Percentiles rank a stretch among this genome's conserved stretches.
phyloP scores from a whole-genome alignment of 1,140 invertebrate genomes.

The Babylonia areolata region DNA sequence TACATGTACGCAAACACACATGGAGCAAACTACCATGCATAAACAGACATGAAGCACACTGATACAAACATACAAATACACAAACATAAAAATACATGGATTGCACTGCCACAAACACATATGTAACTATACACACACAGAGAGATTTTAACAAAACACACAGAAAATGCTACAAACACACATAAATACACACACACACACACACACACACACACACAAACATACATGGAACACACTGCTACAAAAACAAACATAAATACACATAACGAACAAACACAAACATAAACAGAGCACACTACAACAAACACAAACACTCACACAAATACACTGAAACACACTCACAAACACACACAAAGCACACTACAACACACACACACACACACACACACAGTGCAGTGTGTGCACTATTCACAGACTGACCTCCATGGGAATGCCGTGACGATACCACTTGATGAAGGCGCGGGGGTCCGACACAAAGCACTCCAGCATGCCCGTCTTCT shows the following conservation, averaged over 20 bases:
- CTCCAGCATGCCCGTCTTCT: constrained; percentile 93
- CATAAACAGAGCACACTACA: not conserved
- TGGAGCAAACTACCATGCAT: no score
- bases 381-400: no score
- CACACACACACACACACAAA: not conserved
- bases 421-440: constrained; percentile 82
- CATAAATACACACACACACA: constrained; percentile 5
- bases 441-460: constrained; percentile 95
- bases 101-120: no score
- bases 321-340: not conserved
- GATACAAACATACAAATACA: no score
- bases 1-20: no score
- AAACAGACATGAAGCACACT: no score
- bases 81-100: no score
- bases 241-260: not conserved
- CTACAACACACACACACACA: not conserved
- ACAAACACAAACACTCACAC: constrained; percentile 1
- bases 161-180: not conserved
- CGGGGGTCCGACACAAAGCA: constrained; percentile 95
- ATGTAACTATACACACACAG: no score
- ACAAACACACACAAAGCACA: no score
- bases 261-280: not conserved
- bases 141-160: no score
- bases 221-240: not conserved
- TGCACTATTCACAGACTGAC: constrained; percentile 60